Evolutionary conservation across 2,113 vertebrate species (phyloP), one percentile per base, ranked within the genome.

Genomic region (Eleginops maclovinus): DNA sequence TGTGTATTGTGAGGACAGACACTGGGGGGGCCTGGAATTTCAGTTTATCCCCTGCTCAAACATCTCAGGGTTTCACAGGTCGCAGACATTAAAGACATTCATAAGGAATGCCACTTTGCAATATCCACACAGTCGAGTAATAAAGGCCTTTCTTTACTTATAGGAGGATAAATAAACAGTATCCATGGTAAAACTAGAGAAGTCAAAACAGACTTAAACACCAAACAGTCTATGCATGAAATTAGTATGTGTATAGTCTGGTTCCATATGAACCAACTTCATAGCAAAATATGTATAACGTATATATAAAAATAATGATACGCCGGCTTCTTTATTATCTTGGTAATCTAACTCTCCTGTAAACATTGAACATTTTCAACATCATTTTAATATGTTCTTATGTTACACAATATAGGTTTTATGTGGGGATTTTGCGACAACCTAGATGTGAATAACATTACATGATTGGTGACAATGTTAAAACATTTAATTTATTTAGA

Each of bases 1-100:
- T 72, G 71, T 19, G 56, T 15, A 66, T 85, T 86, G 87, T 83
- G 84, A 58, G 64, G 71, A 79, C 63, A 51, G 73, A 79, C 51
- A 73, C 55, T 47, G 41, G 70, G 51, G 40, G 64, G 40, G 77
- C 41, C 72, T 14, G 87, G 73, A 82, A 90, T 83, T 88, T 87
- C 65, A 76, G 11, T 74, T 55, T n/a, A 46, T 47, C 70, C 60
- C n/a, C 26, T 75, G 14, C 72, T 73, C 26, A 46, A 83, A 68
- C 82, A 46, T 80, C 72, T 65, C 36, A 56, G 58, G 60, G 47
- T 55, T 70, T 72, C 67, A 76, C 24, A 56, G 22, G 65, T 50
- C 0, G 24, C 26, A 62, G 55, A 47, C 22, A 21, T 54, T 2
- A 68, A 47, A 70, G 58, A 36, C 56, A 46, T 62, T 24, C 26